Conservation (phyloP, 64 coral and sea anemone species). For the Dendronephthya gigantea region DNA sequence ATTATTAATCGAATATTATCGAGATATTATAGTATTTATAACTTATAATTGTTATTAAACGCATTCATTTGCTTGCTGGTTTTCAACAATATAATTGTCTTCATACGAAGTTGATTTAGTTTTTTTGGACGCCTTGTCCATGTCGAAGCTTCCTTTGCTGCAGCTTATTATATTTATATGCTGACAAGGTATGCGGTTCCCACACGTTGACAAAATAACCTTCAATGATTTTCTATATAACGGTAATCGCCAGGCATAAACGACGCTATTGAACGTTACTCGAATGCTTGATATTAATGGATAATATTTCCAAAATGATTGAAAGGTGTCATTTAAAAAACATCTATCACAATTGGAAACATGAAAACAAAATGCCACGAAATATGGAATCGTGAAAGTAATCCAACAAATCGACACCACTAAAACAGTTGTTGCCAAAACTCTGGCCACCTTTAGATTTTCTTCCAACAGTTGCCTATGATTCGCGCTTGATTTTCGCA, state of each 20-base stretch:
- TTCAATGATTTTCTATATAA: not conserved
- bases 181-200: not conserved
- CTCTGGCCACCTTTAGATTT: constrained; percentile 1
- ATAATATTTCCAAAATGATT: constrained; percentile 11
- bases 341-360: not conserved
- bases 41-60: no score
- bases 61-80: not conserved
- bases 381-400: not conserved
- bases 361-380: not conserved
- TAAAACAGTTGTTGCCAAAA: not conserved
- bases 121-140: not conserved
- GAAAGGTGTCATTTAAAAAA: not conserved
- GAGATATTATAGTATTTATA: no score
- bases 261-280: not conserved
- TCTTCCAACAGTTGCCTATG: not conserved
- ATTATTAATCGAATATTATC: no score
- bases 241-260: constrained; percentile 1
- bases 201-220: not conserved
- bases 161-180: not conserved
- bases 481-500: not conserved
- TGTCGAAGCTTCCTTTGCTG: not conserved
- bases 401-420: not conserved
- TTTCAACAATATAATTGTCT: not conserved
- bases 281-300: not conserved
- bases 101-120: not conserved